These are phyloP conservation scores for Styela plicata DNA, from an alignment of 23 tunicate genomes.

Conservation along the genomic window DNA sequence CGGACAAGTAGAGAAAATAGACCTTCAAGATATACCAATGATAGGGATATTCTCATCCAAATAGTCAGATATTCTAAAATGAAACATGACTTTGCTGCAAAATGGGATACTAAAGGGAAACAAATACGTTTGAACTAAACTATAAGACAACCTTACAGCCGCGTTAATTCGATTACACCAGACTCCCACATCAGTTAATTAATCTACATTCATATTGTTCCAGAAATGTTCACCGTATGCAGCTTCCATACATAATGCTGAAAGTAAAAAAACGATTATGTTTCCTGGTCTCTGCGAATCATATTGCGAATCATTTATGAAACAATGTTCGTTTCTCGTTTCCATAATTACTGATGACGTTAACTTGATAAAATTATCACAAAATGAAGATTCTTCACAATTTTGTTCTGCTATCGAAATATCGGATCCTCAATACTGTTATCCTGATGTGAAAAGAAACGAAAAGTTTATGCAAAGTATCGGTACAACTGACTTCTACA, in stretches of 20 bases:
- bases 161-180: no score
- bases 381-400: neutral
- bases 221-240: slow-evolving; percentile 83
- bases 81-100: no score
- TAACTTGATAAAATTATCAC: neutral
- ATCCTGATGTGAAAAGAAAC: slow-evolving; percentile 32
- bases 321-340: neutral
- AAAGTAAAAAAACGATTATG: slow-evolving; percentile 12
- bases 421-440: slow-evolving; percentile 44
- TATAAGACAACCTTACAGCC: no score
- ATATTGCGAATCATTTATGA: slow-evolving; percentile 6
- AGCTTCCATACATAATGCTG: slow-evolving; percentile 61
- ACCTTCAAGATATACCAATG: no score
- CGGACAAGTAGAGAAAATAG: no score
- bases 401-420: neutral
- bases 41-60: no score
- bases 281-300: slow-evolving; percentile 49
- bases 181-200: no score
- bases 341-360: neutral
- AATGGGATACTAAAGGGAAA: no score
- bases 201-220: neutral
- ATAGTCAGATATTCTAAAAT: no score
- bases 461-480: slow-evolving; percentile 10
- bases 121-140: no score
- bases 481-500: neutral